Conservation (phyloP, 2,888 invertebrate species). For the Lycia hirtaria region DNA sequence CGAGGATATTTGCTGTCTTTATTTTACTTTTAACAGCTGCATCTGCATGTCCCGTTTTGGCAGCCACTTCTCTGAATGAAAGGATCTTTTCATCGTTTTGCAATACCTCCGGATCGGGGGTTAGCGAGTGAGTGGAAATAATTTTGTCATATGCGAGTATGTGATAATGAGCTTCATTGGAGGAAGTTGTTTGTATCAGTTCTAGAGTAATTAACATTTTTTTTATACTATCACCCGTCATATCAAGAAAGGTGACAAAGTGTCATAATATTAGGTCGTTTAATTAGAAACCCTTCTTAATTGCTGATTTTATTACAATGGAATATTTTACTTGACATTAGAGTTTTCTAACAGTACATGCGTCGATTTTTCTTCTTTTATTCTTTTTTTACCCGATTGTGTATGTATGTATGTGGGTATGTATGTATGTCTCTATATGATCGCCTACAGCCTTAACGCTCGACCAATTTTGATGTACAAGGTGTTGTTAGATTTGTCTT, state of each 20-base stretch:
- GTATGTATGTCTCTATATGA: too few relatives aligned
- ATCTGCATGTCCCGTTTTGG: constrained; percentile 57
- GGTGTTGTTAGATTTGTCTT: too few relatives aligned
- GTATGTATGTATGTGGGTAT: too few relatives aligned
- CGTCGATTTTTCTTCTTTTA: too few relatives aligned
- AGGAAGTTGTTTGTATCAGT: constrained; percentile 12
- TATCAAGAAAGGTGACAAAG: background rate
- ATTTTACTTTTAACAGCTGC: constrained; percentile 41
- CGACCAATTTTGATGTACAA: too few relatives aligned
- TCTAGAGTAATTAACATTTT: background rate
- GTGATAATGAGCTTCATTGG: constrained; percentile 55
- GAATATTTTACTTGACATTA: too few relatives aligned
- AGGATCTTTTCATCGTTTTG: constrained; percentile 76
- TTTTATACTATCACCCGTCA: background rate
- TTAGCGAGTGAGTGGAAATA: constrained; percentile 77
- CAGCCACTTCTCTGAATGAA: constrained; percentile 81
- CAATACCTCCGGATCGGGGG: constrained; percentile 71
- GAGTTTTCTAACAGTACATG: too few relatives aligned
- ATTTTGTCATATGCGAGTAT: constrained; percentile 67
- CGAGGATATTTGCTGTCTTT: constrained; percentile 61
- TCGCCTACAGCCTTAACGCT: too few relatives aligned
- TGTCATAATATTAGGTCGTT: too few relatives aligned
- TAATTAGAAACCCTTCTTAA: too few relatives aligned
- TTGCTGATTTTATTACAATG: too few relatives aligned
- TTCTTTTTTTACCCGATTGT: too few relatives aligned